phyloP scores from a whole-genome alignment of 2,888 invertebrate genomes.

The Pollenia labialis region DNA sequence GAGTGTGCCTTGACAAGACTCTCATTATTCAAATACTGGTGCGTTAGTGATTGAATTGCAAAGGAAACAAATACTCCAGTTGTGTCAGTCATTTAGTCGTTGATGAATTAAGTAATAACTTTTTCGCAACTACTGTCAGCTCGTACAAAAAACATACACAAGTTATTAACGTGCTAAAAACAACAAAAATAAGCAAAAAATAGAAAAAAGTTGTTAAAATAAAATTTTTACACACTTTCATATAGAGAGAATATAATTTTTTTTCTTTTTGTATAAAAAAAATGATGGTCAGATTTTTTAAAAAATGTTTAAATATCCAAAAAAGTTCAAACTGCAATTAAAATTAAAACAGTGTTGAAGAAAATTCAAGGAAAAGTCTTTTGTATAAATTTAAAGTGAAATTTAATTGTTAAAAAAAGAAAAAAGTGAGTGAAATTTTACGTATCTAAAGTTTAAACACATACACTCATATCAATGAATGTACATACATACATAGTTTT shows the following conservation, averaged over 20 bases:
- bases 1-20: neutral
- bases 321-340: neutral
- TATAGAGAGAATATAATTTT: slow-evolving; percentile 1
- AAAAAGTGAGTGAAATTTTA: slow-evolving; percentile 56
- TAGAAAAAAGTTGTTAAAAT: slow-evolving; percentile 38
- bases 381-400: slow-evolving; percentile 29
- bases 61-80: slow-evolving; percentile 64
- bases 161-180: slow-evolving; percentile 56
- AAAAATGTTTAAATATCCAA: slow-evolving; percentile 2
- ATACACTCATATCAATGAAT: neutral
- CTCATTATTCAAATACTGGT: slow-evolving; percentile 33
- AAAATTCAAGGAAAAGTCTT: neutral
- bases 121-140: slow-evolving; percentile 68
- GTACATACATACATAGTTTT: no score
- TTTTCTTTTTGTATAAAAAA: slow-evolving; percentile 24
- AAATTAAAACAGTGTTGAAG: neutral
- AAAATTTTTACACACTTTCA: slow-evolving; percentile 36
- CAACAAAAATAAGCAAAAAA: slow-evolving; percentile 46
- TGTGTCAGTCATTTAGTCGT: slow-evolving; percentile 68
- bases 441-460: slow-evolving; percentile 7
- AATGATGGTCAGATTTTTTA: no score
- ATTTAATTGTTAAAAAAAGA: slow-evolving; percentile 14
- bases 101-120: slow-evolving; percentile 70
- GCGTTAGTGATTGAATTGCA: slow-evolving; percentile 59
- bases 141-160: slow-evolving; percentile 36